Conservation (phyloP, 1,140 invertebrate genomes). For the Homarus americanus region DNA sequence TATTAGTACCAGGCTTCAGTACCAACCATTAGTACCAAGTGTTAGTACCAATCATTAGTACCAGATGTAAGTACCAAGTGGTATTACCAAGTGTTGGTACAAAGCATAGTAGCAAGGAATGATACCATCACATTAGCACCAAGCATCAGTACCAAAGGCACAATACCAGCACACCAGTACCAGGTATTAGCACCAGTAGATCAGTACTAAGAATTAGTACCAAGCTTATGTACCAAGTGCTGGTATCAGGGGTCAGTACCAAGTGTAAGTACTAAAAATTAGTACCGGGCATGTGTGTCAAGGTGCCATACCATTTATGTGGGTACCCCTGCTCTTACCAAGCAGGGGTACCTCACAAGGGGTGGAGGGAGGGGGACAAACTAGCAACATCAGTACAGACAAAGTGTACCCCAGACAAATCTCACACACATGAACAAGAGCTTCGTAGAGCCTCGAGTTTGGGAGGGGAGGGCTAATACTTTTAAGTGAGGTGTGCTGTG, state of each 20-base stretch:
- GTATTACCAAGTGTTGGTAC: neutral
- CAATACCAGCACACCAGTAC: neutral
- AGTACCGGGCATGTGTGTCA: neutral
- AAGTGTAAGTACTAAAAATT: neutral
- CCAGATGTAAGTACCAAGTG: neutral
- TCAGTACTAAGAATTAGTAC: no score
- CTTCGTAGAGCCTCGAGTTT: no score
- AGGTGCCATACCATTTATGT: neutral
- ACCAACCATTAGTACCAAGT: neutral
- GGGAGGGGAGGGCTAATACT: neutral
- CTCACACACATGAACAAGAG: neutral
- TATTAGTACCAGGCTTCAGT: neutral
- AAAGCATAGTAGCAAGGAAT: neutral
- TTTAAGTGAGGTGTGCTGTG: constrained; percentile 7
- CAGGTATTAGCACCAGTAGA: neutral
- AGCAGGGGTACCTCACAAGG: constrained; percentile 24
- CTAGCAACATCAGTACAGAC: neutral
- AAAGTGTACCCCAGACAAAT: neutral
- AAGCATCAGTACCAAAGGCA: neutral
- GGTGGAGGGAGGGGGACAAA: neutral
- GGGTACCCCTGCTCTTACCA: constrained; percentile 5
- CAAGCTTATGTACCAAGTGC: neutral
- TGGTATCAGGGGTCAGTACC: neutral
- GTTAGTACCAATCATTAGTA: neutral
- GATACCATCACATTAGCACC: neutral